A percentile compares a stretch with the other conserved stretches of the same genome.
Conservation (phyloP, 2,113 vertebrate species). For the Crypturellus undulatus region DNA sequence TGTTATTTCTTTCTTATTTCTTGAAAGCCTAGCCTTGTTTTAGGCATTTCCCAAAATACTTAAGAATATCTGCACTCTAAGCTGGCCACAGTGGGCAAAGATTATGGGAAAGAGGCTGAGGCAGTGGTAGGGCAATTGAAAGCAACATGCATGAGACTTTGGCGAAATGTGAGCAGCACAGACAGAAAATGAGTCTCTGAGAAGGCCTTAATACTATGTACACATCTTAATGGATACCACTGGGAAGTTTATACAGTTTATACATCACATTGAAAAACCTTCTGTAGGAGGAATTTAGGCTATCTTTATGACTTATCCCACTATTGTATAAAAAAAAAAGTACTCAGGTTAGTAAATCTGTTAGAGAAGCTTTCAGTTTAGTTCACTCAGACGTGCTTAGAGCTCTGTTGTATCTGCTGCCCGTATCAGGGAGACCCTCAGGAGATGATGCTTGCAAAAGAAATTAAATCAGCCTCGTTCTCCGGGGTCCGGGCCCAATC, state of each 20-base stretch:
- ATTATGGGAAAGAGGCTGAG: not conserved
- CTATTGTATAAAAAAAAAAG: not conserved
- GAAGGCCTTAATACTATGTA: not conserved
- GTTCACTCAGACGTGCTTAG: not conserved
- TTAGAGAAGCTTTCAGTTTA: not conserved
- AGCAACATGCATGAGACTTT: not conserved
- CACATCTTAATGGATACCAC: not conserved
- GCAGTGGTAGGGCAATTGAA: not conserved
- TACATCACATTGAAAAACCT: not conserved
- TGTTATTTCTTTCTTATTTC: not conserved
- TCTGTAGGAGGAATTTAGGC: not conserved
- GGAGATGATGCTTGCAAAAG: not conserved
- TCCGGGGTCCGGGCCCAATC: not conserved
- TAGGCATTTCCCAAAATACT: not conserved
- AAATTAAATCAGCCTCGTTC: not conserved
- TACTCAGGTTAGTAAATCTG: not conserved
- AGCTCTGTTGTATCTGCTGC: not conserved
- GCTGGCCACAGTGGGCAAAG: not conserved
- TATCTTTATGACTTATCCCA: not conserved
- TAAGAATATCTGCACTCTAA: not conserved
- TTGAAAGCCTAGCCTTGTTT: not conserved
- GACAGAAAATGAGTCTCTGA: not conserved
- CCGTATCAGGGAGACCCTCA: not conserved
- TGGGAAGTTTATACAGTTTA: not conserved
- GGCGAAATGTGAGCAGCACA: not conserved